These are phyloP conservation scores for Microctonus brassicae DNA, from an alignment of 2,888 invertebrate species.

Conservation along the genomic window DNA sequence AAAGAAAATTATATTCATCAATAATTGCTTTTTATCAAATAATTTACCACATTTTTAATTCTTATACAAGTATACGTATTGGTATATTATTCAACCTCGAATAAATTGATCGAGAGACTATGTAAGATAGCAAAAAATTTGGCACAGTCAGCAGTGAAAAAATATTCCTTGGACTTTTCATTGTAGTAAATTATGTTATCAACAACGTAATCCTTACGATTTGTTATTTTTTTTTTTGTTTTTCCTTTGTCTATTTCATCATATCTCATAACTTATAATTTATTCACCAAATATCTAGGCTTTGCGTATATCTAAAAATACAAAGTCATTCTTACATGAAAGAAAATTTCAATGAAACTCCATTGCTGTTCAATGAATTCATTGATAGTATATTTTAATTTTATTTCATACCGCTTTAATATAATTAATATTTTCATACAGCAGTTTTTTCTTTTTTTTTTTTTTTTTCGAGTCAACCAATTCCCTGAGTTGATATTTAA, in stretches of 20 bases:
- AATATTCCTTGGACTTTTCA: constrained; percentile 50
- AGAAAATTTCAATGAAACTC: constrained; percentile 4
- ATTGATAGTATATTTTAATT: neutral
- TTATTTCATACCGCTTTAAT: neutral
- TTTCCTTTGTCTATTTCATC: constrained; percentile 2
- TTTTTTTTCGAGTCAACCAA: constrained; percentile 43
- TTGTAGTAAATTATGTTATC: neutral
- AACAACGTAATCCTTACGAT: neutral
- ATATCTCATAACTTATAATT: constrained; percentile 12
- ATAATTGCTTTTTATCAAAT: neutral
- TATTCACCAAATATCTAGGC: constrained; percentile 1
- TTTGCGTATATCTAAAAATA: constrained; percentile 41
- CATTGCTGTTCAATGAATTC: constrained; percentile 11
- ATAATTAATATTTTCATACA: neutral
- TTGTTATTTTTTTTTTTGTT: neutral
- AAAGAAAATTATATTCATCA: no score
- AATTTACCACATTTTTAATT: neutral
- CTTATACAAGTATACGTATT: neutral
- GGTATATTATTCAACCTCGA: constrained; percentile 3
- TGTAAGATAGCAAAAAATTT: constrained; percentile 50
- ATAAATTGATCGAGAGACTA: constrained; percentile 21
- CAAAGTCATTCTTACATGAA: constrained; percentile 25
- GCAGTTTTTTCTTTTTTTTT: neutral
- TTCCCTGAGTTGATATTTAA: constrained; percentile 55
- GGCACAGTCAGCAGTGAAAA: constrained; percentile 60